Percentiles rank a stretch among this genome's conserved stretches.
Evolutionary conservation across 2,113 vertebrate genomes (phyloP).

Genomic region (Canis aureus): DNA sequence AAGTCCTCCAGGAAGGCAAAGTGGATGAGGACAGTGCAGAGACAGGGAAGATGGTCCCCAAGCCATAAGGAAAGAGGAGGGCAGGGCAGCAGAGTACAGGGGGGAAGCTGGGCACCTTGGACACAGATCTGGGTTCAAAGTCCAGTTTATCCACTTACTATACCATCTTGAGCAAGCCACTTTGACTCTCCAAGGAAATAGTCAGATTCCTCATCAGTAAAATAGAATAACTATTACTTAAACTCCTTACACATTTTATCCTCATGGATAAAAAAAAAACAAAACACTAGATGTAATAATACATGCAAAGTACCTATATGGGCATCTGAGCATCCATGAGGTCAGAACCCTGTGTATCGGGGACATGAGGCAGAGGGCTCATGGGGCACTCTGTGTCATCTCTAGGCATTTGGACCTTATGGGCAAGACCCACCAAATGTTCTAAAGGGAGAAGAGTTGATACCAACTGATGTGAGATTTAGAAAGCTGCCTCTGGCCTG

Average conservation of each 20-base stretch:
- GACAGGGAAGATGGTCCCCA: background rate
- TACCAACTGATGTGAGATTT: rapidly evolving
- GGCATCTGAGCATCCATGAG: background rate
- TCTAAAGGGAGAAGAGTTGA: too few species aligned
- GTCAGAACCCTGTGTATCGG: background rate
- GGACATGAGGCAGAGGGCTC: too few species aligned
- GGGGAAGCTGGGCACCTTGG: background rate
- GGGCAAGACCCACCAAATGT: background rate
- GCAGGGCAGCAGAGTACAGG: background rate
- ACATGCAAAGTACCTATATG: rapidly evolving
- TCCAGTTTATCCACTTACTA: background rate
- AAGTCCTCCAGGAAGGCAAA: background rate
- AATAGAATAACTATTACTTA: background rate
- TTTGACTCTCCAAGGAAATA: background rate
- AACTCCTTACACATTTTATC: background rate
- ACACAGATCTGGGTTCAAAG: background rate
- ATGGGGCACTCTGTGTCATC: background rate
- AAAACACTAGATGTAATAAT: background rate
- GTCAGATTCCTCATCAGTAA: background rate
- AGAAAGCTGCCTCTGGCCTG: background rate
- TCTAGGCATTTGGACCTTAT: background rate
- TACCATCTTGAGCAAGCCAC: background rate
- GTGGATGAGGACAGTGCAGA: background rate
- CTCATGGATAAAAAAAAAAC: background rate
- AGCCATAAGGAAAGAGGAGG: too few species aligned